Evolutionary conservation across 1,140 invertebrate species (phyloP).

Genomic region (Neotoxoptera formosana): DNA sequence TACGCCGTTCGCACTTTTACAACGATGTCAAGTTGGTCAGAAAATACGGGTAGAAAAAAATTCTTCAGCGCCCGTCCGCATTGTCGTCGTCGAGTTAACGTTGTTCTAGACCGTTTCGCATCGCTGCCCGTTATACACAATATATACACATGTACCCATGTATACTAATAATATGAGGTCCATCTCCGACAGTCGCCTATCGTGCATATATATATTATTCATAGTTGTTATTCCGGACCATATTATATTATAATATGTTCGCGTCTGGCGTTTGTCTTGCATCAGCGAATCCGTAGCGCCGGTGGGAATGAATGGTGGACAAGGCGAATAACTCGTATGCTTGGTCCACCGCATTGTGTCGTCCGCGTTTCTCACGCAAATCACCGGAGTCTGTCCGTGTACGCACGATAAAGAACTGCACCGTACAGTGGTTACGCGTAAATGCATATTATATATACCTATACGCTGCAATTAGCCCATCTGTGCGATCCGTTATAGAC

Average conservation of each 20-base stretch:
- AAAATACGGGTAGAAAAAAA: not conserved
- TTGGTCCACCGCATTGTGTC: conserved; percentile 23
- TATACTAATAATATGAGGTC: not conserved
- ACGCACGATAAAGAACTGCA: not conserved
- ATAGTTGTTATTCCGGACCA: conserved; percentile 15
- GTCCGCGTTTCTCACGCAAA: conserved; percentile 50
- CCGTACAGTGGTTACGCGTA: not conserved
- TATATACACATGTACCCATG: not conserved
- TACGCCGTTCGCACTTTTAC: not conserved
- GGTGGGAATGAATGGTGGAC: not conserved
- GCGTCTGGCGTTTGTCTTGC: conserved; percentile 53
- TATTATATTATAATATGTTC: not conserved
- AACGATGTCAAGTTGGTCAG: not conserved
- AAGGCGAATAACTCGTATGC: conserved; percentile 16
- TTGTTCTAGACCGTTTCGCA: conserved; percentile 48
- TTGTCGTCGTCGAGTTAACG: not conserved
- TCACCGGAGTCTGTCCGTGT: conserved; percentile 54
- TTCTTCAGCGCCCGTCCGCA: not conserved
- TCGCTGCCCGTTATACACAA: not conserved
- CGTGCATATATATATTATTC: not conserved
- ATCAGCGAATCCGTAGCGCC: not conserved
- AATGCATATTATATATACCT: too few species aligned
- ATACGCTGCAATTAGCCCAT: conserved; percentile 44
- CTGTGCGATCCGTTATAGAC: conserved; percentile 51
- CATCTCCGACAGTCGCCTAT: conserved; percentile 36